Conservation (phyloP, 2,113 vertebrate genomes). For the Psilopogon haemacephalus region DNA sequence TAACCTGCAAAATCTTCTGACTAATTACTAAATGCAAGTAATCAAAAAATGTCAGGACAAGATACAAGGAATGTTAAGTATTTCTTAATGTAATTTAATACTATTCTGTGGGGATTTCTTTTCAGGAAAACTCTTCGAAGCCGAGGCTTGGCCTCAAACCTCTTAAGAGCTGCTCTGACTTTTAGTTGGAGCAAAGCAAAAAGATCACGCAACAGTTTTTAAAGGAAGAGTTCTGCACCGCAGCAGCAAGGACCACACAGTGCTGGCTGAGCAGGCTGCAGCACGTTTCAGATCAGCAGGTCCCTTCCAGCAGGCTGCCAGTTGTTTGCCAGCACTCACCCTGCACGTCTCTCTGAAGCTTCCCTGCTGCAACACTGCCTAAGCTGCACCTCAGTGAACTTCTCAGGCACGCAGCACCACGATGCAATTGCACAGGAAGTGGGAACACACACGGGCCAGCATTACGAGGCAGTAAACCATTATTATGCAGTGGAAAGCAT, state of each 20-base stretch:
- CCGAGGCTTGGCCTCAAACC: not conserved
- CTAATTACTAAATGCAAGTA: not conserved
- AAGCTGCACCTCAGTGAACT: not conserved
- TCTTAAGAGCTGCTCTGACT: not conserved
- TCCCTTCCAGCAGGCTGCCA: not conserved
- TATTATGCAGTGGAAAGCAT: not conserved
- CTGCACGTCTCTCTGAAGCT: not conserved
- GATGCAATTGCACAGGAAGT: not conserved
- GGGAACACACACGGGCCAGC: not conserved
- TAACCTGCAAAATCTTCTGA: not conserved
- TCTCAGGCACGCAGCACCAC: not conserved
- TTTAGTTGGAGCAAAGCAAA: not conserved
- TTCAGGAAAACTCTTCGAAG: slow-evolving; percentile 11
- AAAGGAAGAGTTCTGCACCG: not conserved
- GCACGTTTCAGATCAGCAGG: not conserved
- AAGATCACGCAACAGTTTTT: not conserved
- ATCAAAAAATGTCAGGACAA: not conserved
- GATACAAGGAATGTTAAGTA: not conserved
- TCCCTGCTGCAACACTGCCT: not conserved
- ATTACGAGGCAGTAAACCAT: not conserved
- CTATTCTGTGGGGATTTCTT: not conserved
- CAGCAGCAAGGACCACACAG: not conserved
- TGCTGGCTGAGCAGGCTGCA: not conserved
- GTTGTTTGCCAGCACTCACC: not conserved
- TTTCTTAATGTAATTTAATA: not conserved